phyloP scores from a whole-genome alignment of 2,113 vertebrate genomes.

The Urocolius indicus region DNA sequence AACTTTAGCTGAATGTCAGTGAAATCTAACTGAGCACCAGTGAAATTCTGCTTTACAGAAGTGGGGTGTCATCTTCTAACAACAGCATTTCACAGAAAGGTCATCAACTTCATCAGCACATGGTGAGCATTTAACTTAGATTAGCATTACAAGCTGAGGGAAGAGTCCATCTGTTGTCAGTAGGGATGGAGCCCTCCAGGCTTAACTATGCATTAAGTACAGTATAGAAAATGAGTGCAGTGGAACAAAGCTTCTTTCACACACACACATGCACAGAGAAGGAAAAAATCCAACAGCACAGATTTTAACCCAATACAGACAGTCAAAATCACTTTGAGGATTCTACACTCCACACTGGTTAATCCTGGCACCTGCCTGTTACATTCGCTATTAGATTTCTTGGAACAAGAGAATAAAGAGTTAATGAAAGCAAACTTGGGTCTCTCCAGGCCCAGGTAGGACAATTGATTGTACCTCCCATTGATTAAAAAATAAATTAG shows the following conservation, averaged over 20 bases:
- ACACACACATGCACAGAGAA: background rate
- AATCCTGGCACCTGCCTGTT: background rate
- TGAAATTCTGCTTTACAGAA: background rate
- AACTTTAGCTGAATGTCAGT: background rate
- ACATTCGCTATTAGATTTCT: background rate
- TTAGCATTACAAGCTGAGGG: background rate
- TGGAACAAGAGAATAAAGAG: background rate
- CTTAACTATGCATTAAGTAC: slow-evolving; percentile 5
- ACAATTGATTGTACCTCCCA: background rate
- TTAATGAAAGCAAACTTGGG: slow-evolving; percentile 24
- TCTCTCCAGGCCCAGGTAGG: background rate
- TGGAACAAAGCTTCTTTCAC: slow-evolving; percentile 1
- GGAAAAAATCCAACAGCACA: background rate
- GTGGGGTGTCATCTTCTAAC: background rate
- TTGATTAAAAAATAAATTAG: slow-evolving; percentile 19
- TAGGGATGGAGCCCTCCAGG: background rate
- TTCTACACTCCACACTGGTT: background rate
- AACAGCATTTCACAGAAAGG: slow-evolving; percentile 15
- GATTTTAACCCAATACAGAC: background rate
- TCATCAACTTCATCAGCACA: slow-evolving; percentile 20
- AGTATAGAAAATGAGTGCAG: background rate
- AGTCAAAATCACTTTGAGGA: background rate
- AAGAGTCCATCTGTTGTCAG: slow-evolving; percentile 30
- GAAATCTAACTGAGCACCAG: background rate
- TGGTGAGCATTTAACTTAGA: background rate